phyloP scores from a whole-genome alignment of 2,797 vertebrate genomes.

The Tauraco hartlaubi region DNA sequence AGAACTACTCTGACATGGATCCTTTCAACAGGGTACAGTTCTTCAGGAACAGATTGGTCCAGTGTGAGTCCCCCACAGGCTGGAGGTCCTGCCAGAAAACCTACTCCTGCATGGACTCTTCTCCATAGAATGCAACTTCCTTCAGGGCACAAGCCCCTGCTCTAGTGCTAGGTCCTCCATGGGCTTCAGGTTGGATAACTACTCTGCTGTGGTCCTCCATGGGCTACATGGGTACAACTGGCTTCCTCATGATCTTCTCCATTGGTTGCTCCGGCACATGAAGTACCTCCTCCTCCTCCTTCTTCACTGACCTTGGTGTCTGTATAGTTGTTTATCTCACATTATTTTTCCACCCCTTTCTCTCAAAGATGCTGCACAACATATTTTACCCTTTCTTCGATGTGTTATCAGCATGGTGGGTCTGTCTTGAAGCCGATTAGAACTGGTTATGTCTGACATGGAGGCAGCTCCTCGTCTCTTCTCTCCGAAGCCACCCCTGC shows the following conservation, averaged over 20 bases:
- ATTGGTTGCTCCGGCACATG: rapidly evolving
- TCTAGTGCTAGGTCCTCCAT: background rate
- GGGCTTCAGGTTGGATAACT: background rate
- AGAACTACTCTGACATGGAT: background rate
- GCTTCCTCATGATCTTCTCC: background rate
- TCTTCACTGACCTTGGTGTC: no score
- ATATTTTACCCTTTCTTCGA: background rate
- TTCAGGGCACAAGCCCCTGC: background rate
- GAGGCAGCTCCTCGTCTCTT: background rate
- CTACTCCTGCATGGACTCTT: background rate
- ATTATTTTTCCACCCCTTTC: background rate
- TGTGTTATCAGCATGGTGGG: background rate
- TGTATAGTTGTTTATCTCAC: background rate
- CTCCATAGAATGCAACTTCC: background rate
- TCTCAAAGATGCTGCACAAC: background rate
- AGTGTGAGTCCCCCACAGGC: rapidly evolving
- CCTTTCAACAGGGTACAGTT: background rate
- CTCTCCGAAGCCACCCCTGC: background rate
- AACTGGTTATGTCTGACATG: background rate
- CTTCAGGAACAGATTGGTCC: background rate
- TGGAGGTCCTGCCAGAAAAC: background rate
- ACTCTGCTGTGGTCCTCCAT: background rate
- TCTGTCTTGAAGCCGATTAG: background rate
- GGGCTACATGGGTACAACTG: background rate
- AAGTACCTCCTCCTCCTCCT: background rate